These are phyloP conservation scores for Rhinolophus sinicus DNA, from an alignment of 2,113 vertebrate species.

Conservation along the genomic window DNA sequence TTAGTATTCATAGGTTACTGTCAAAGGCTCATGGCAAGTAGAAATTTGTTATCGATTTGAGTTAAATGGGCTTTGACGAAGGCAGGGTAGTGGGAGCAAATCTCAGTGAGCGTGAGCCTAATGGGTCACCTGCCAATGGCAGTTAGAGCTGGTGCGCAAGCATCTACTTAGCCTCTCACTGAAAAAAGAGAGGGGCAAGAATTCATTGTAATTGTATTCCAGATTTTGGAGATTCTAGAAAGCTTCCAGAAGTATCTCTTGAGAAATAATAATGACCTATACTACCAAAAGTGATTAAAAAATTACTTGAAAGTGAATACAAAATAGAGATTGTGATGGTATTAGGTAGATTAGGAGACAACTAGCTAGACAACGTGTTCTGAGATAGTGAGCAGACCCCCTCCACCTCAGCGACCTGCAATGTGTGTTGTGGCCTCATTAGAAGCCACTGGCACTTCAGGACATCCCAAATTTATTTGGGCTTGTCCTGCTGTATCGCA, in stretches of 20 bases:
- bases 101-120: background rate
- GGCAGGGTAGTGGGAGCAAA: background rate
- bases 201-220: background rate
- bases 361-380: background rate
- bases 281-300: background rate
- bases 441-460: background rate
- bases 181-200: background rate
- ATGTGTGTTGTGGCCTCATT: background rate
- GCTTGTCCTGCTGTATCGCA: background rate
- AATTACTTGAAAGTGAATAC: background rate
- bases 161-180: background rate
- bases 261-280: background rate
- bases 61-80: background rate
- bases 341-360: background rate
- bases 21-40: background rate
- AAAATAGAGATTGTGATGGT: background rate
- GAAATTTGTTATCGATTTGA: slow-evolving; percentile 17
- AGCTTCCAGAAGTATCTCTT: background rate
- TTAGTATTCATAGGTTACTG: background rate
- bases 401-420: too few relatives aligned
- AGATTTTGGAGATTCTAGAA: background rate
- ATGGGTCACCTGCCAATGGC: background rate
- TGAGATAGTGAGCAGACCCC: background rate
- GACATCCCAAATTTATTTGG: background rate
- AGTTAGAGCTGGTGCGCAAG: background rate